Evolutionary conservation across 2,113 vertebrate genomes (phyloP).

Genomic region (Ia io): DNA sequence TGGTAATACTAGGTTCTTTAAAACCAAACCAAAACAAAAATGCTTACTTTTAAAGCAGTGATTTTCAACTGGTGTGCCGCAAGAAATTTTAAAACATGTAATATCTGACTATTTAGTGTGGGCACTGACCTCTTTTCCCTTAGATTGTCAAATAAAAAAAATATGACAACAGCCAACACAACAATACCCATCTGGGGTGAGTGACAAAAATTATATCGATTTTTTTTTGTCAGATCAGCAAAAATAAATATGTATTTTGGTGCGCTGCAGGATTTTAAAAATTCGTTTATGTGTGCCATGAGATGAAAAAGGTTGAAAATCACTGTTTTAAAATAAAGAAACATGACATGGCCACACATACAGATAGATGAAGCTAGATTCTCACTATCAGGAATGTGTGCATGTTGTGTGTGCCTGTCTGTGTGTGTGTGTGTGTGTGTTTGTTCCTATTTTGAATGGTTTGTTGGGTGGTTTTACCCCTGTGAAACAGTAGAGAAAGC

Average conservation of each 20-base stretch:
- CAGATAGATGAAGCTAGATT: background rate
- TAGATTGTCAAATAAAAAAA: background rate
- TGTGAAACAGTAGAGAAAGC: background rate
- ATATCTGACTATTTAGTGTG: background rate
- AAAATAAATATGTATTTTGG: background rate
- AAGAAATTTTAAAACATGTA: background rate
- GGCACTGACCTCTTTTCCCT: background rate
- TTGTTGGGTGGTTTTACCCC: background rate
- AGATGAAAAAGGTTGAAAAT: background rate
- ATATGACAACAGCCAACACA: background rate
- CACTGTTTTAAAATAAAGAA: background rate
- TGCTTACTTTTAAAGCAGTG: background rate
- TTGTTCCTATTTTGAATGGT: background rate
- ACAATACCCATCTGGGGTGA: background rate
- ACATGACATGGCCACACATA: background rate
- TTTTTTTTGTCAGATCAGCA: background rate
- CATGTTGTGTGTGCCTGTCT: background rate
- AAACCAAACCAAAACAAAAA: background rate
- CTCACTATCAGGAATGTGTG: background rate
- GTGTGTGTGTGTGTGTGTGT: background rate
- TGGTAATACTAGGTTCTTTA: background rate
- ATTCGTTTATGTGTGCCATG: background rate
- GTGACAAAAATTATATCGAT: background rate
- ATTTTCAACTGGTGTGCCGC: background rate
- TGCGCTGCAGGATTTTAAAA: background rate